A percentile compares a stretch with the other conserved stretches of the same genome.
phyloP scores from a whole-genome alignment of 2,797 vertebrate species.

The Cynopterus sphinx region DNA sequence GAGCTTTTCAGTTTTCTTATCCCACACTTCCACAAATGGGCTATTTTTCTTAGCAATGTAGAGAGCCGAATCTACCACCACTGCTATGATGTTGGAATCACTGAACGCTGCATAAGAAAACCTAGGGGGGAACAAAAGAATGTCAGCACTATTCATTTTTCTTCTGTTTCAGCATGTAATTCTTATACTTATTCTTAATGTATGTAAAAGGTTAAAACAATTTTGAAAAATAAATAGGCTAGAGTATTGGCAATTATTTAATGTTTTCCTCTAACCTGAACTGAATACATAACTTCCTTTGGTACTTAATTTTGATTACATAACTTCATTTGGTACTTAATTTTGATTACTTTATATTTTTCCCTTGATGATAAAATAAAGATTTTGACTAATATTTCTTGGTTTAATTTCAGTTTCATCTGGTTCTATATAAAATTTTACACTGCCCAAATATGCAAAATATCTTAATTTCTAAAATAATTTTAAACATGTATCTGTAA shows the following conservation, averaged over 20 bases:
- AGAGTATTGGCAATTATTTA: background rate
- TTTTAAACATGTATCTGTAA: background rate
- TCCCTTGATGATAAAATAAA: background rate
- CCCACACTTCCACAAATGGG: constrained; percentile 94
- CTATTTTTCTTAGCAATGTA: constrained; percentile 93
- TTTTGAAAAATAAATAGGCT: background rate
- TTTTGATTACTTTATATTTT: background rate
- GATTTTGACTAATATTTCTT: background rate
- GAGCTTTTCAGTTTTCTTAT: constrained; percentile 93
- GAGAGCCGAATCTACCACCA: constrained; percentile 93
- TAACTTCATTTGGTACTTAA: background rate
- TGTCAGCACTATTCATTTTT: background rate
- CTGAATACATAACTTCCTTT: background rate
- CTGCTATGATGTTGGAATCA: constrained; percentile 90
- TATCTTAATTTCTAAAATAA: background rate
- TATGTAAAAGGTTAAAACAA: background rate
- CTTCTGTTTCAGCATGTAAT: background rate
- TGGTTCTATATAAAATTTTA: background rate
- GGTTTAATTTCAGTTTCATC: constrained; percentile 1
- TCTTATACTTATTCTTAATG: background rate
- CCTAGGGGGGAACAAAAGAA: constrained; percentile 80
- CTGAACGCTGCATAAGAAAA: constrained; percentile 85
- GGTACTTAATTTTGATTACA: background rate
- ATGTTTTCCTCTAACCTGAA: background rate
- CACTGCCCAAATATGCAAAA: background rate